A percentile compares a stretch with the other conserved stretches of the same genome.
Conservation (phyloP, 2,888 invertebrate genomes). For the Dryobotodes eremita region DNA sequence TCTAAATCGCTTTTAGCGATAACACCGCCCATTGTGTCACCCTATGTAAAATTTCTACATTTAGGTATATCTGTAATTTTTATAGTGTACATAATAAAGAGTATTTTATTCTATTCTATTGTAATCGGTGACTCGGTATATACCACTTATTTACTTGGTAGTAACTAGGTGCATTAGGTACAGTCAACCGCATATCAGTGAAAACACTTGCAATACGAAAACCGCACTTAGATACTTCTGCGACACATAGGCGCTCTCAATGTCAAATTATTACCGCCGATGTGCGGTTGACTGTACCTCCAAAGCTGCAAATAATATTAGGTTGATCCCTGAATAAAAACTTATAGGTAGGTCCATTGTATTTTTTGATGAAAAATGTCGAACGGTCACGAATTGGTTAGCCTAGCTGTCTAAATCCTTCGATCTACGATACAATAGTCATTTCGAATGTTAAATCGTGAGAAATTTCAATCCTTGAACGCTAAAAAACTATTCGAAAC, state of each 20-base stretch:
- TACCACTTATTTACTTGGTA: background rate
- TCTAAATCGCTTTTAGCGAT: too few relatives aligned
- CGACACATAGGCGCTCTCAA: background rate
- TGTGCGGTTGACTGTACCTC: background rate
- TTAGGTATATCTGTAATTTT: too few relatives aligned
- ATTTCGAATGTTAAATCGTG: constrained; percentile 50
- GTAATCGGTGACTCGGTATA: background rate
- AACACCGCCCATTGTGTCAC: too few relatives aligned
- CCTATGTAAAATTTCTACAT: too few relatives aligned
- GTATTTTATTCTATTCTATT: too few relatives aligned
- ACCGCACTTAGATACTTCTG: background rate
- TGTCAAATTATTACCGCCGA: background rate
- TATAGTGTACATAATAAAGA: too few relatives aligned
- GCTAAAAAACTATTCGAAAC: constrained; percentile 54
- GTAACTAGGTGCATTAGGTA: background rate
- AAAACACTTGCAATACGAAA: background rate
- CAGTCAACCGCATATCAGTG: background rate
- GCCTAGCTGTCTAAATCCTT: constrained; percentile 36
- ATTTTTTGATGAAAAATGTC: constrained; percentile 45
- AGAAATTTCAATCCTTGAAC: constrained; percentile 57
- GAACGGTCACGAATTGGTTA: constrained; percentile 51
- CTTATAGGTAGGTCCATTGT: background rate
- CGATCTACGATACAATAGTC: constrained; percentile 37
- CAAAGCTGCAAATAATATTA: background rate
- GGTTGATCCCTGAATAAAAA: background rate